Evolutionary conservation across 1,140 invertebrate species (phyloP).

Genomic region (Cheumatopsyche charites): DNA sequence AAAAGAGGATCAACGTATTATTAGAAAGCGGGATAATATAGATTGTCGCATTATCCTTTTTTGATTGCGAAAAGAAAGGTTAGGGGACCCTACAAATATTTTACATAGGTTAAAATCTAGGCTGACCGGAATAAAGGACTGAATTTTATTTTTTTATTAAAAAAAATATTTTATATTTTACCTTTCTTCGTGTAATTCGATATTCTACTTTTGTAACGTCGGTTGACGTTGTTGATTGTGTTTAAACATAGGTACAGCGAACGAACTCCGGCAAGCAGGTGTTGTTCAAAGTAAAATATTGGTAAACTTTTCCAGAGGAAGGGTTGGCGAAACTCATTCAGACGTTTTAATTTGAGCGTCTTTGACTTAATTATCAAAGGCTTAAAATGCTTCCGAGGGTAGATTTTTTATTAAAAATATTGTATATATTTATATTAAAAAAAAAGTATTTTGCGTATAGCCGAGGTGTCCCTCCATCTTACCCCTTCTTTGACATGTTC

Average conservation of each 20-base stretch:
- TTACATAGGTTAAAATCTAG: too few relatives aligned
- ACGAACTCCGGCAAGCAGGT: slow-evolving; percentile 22
- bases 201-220: too few relatives aligned
- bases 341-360: slow-evolving; percentile 41
- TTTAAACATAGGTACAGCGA: not conserved
- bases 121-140: too few relatives aligned
- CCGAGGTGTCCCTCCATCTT: not conserved
- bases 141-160: too few relatives aligned
- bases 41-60: slow-evolving; percentile 15
- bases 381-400: slow-evolving; percentile 30
- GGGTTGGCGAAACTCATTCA: slow-evolving; percentile 35
- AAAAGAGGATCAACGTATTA: too few relatives aligned
- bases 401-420: slow-evolving; percentile 18
- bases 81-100: not conserved
- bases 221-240: not conserved
- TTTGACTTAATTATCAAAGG: slow-evolving; percentile 46
- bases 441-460: slow-evolving; percentile 8
- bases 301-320: slow-evolving; percentile 30
- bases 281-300: slow-evolving; percentile 19
- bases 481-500: slow-evolving; percentile 23
- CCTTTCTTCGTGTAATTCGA: too few relatives aligned
- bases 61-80: slow-evolving; percentile 21
- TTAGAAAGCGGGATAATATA: slow-evolving; percentile 13
- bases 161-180: too few relatives aligned
- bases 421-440: not conserved